Evolutionary conservation across 37 sponge, comb jelly and placozoan species (phyloP), one percentile per base, ranked within the genome.

Genomic region (Spongilla lacustris): DNA sequence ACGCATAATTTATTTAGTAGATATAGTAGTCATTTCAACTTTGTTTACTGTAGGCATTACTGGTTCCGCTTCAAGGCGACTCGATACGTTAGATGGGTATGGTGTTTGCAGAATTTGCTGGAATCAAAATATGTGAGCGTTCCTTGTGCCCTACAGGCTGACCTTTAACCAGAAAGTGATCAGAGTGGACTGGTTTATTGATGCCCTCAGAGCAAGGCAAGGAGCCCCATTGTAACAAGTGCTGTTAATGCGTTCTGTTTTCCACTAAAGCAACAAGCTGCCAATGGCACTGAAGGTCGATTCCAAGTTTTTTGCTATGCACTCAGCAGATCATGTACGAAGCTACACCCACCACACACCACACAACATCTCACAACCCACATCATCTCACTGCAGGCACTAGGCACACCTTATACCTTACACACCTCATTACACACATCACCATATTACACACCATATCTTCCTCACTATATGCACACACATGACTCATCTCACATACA

Each of bases 171-270:
- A 93, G 78, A 93, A 93, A 33, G 86, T 93, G 32, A 89, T 50
- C 25, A 73, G 93, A 58, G 83, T 89, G 28, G 89, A 93, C 29
- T 93, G 93, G 93, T 89, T 93, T 82, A n/a, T 88, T 10, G 86
- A 85, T 82, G 81, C 83, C 49, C 89, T 93, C n/a, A 89, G 82
- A 35, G 50, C 35, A 26, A 75, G 75, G 93, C 82, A 34, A 76
- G 71, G 69, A 22, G 9, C 13, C 17, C 21, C 37, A 71, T 41
- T 3, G 6, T 3, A 58, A 58, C 19, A 19, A 6, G 14, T 14
- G 14, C 58, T 19, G 21, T 58, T 58, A 10, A 58, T 17, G 1
- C 21, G 19, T 58, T 58, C 21, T 17, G 14, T 58, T 58, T 58
- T 17, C 58, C 14, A 58, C 58, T 0, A 4, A 28, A 88, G 89